Evolutionary conservation across 2,113 vertebrate genomes (phyloP).

Genomic region (Accipiter virgatus): DNA sequence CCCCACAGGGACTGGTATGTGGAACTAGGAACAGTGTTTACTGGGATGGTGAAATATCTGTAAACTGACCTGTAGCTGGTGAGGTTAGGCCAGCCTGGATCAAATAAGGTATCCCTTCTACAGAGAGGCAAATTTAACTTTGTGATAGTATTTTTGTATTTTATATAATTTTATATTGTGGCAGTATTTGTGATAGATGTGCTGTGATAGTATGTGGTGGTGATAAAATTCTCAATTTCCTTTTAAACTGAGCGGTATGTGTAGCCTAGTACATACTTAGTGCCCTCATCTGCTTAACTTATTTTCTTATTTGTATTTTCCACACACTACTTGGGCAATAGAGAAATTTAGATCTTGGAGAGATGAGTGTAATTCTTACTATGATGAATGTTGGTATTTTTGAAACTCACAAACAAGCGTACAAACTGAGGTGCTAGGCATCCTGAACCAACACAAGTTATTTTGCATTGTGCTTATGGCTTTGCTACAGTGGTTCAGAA

Average conservation of each 20-base stretch:
- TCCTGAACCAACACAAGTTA: background rate
- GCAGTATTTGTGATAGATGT: background rate
- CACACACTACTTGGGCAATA: background rate
- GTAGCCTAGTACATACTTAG: background rate
- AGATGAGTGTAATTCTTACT: background rate
- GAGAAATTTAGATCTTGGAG: background rate
- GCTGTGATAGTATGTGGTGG: background rate
- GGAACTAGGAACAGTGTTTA: background rate
- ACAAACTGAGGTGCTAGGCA: background rate
- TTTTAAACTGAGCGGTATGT: background rate
- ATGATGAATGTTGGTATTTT: background rate
- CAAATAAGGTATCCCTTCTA: background rate
- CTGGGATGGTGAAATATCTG: background rate
- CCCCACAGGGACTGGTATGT: rapidly evolving
- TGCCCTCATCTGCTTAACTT: background rate
- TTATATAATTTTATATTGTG: background rate
- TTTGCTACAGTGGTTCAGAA: background rate
- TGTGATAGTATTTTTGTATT: background rate
- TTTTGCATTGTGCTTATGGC: background rate
- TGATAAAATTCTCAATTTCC: background rate
- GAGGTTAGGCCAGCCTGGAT: background rate
- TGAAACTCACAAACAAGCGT: background rate
- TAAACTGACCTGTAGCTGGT: background rate
- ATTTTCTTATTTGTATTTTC: background rate
- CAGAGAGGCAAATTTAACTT: background rate